Evolutionary conservation across 2,888 invertebrate species (phyloP).

Genomic region (Drosophila seclusa): DNA sequence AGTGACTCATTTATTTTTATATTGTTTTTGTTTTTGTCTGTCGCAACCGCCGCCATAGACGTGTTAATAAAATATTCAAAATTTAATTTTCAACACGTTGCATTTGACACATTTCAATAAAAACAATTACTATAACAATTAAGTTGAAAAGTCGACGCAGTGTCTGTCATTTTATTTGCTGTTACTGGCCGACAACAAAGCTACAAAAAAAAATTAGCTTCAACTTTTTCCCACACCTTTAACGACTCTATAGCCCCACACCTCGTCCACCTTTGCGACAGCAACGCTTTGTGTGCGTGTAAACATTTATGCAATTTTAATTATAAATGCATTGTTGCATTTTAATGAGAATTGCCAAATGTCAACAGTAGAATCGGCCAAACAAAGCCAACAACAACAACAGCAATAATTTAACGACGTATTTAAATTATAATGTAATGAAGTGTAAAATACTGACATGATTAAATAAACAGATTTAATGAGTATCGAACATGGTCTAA

Average conservation of each 20-base stretch:
- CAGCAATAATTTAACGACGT: slow-evolving; percentile 21
- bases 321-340: slow-evolving; percentile 61
- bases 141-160: slow-evolving; percentile 57
- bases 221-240: background rate
- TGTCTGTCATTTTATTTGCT: slow-evolving; percentile 47
- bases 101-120: slow-evolving; percentile 70
- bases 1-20: slow-evolving; percentile 33
- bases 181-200: slow-evolving; percentile 36
- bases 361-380: slow-evolving; percentile 50
- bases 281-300: slow-evolving; percentile 14
- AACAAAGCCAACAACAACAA: slow-evolving; percentile 22
- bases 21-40: slow-evolving; percentile 16
- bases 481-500: background rate
- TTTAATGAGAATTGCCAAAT: slow-evolving; percentile 64
- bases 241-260: background rate
- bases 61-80: slow-evolving; percentile 65
- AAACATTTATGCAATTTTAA: slow-evolving; percentile 70
- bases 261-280: background rate
- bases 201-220: background rate
- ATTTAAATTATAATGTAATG: slow-evolving; percentile 44
- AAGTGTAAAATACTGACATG: slow-evolving; percentile 42
- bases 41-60: slow-evolving; percentile 10
- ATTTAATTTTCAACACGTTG: slow-evolving; percentile 66
- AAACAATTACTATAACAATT: slow-evolving; percentile 65
- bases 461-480: slow-evolving; percentile 25